A percentile compares a stretch with the other conserved stretches of the same genome.
These are phyloP conservation scores for Mobula hypostoma DNA, from an alignment of 2,113 vertebrate species.

Conservation along the genomic window DNA sequence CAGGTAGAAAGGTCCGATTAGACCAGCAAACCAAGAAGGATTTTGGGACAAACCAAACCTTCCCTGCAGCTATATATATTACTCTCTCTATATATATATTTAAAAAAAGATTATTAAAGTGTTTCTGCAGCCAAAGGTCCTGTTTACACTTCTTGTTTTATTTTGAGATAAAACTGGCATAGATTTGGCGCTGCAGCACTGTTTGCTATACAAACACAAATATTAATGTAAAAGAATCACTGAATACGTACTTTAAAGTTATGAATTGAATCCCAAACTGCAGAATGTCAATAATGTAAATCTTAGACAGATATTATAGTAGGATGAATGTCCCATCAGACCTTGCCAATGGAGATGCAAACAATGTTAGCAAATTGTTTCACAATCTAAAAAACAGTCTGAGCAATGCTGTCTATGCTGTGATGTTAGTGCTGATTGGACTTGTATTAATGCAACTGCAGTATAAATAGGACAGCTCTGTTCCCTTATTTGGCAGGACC, in stretches of 20 bases:
- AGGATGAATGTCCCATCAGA: conserved; percentile 1
- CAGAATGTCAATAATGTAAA: conserved; percentile 20
- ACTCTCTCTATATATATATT: too few species aligned
- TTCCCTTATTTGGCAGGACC: conserved; percentile 33
- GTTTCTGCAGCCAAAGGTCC: background rate
- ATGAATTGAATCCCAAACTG: background rate
- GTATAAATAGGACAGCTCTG: conserved; percentile 34
- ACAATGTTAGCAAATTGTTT: conserved; percentile 8
- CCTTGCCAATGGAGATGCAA: background rate
- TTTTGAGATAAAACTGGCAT: conserved; percentile 14
- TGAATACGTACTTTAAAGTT: conserved; percentile 15
- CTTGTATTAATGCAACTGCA: background rate
- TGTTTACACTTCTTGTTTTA: conserved; percentile 29
- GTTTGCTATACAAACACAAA: conserved; percentile 14
- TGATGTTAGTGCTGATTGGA: conserved; percentile 29
- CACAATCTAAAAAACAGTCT: background rate
- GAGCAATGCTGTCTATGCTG: background rate
- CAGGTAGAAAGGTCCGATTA: background rate
- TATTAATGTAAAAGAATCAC: conserved; percentile 22
- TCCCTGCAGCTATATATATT: background rate
- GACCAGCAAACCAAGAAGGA: background rate
- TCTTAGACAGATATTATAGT: background rate
- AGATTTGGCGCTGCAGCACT: background rate
- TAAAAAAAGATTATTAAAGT: too few species aligned
- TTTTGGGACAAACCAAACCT: conserved; percentile 18